Percentiles rank a stretch among this genome's conserved stretches.
Evolutionary conservation across 2,888 invertebrate genomes (phyloP).

Genomic region (Caenorhabditis sinica): DNA sequence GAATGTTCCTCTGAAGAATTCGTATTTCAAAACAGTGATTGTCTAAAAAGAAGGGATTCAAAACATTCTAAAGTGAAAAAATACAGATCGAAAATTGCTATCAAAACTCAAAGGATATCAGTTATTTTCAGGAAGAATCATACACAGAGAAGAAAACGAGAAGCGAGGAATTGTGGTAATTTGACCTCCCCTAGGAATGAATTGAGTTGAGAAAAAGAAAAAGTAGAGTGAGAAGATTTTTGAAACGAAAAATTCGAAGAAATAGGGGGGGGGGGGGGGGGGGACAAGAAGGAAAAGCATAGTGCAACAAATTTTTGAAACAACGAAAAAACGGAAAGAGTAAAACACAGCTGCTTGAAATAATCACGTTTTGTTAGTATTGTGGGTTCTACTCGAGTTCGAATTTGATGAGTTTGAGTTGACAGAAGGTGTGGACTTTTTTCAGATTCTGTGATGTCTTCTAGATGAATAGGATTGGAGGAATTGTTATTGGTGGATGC

Average conservation of each 20-base stretch:
- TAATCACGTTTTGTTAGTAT: neutral
- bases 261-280: neutral
- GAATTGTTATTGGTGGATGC: no score
- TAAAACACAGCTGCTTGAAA: conserved; percentile 24
- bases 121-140: conserved; percentile 3
- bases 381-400: neutral
- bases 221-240: conserved; percentile 45
- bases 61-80: no score
- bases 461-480: no score
- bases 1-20: no score
- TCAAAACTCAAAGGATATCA: conserved; percentile 25
- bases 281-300: neutral
- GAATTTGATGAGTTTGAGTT: no score
- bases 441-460: no score
- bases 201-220: conserved; percentile 40
- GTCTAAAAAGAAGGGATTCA: no score
- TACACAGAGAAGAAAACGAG: neutral
- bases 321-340: conserved; percentile 16
- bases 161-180: conserved; percentile 37
- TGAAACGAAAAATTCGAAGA: conserved; percentile 8
- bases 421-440: no score
- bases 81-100: neutral
- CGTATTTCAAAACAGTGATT: no score
- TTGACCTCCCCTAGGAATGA: conserved; percentile 54
- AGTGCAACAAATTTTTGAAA: conserved; percentile 41